Evolutionary conservation across 1,140 invertebrate genomes (phyloP), one percentile per base, ranked within the genome.

Genomic region (Holcopasites calliopsidis): DNA sequence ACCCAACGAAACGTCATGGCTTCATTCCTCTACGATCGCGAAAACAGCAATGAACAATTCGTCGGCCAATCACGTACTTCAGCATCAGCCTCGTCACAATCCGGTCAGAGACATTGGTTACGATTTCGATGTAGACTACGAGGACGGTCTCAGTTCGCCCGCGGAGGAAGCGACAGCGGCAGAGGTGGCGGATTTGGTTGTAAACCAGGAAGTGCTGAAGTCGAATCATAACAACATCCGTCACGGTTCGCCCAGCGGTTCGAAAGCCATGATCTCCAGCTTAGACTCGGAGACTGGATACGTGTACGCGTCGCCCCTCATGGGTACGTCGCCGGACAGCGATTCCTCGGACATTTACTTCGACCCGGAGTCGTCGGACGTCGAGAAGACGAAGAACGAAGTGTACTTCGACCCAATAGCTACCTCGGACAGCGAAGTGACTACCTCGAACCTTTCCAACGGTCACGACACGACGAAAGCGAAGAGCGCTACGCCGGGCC

Each of bases 121-220:
- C 50, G 94, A 93, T 65, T 92, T 94, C 54, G 93, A 94, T 71
- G 90, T 93, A 52, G 94, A 93, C 31, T 93, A 94, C 74, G 94
- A 85, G 0, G 76, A 86, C 11, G 75, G 93, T 49, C 93, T 94
- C 0, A 93, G 92, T 21, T 96, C 95, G 81, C 95, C 95, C 0
- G 93, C 92, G 4, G 94, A 95, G 71, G 94, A 94, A 85, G 92
- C 92, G 23, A 77, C 85, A 0, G 76, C 83, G 6, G 92, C 92
- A 40, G 90, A 87, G 33, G 42, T 86, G 13, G 82, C 84, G 0
- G 77, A 77, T 8, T 47, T 87, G 1, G 60, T 85, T 0, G 82
- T 87, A 0, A 87, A 88, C 21, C 64, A 82, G 0, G 69, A 83
- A 11, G 70, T 77, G 0, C 31, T 85, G 0, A 82, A 87, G 28